A percentile compares a stretch with the other conserved stretches of the same genome.
These are phyloP conservation scores for Lepidurus arcticus DNA, from an alignment of 1,140 invertebrate species.

Conservation along the genomic window DNA sequence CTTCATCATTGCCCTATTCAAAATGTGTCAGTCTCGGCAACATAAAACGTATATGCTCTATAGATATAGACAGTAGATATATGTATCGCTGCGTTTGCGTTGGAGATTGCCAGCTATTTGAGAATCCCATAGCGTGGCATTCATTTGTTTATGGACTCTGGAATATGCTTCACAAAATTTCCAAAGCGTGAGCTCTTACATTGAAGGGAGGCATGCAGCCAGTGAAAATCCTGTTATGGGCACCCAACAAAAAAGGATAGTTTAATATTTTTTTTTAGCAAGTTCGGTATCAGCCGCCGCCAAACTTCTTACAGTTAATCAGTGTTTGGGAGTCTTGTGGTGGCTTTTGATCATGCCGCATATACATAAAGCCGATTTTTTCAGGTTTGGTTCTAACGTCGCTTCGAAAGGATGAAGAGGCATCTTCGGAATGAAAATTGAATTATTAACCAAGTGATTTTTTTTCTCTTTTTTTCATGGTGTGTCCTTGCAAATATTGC, in stretches of 20 bases:
- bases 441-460: background rate
- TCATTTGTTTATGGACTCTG: background rate
- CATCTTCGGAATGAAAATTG: background rate
- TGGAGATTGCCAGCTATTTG: too few species aligned
- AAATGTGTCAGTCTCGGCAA: background rate
- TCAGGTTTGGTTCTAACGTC: too few species aligned
- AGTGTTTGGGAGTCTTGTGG: too few species aligned
- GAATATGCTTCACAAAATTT: background rate
- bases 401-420: background rate
- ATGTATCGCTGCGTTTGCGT: too few species aligned
- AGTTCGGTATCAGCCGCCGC: too few species aligned
- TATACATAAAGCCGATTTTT: too few species aligned
- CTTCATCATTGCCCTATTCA: conserved; percentile 15
- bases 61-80: too few species aligned
- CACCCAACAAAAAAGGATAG: background rate
- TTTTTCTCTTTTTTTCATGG: background rate
- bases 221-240: too few species aligned
- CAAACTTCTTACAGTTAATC: too few species aligned
- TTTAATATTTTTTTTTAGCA: background rate
- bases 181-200: background rate
- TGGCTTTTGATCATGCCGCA: too few species aligned
- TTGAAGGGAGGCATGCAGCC: background rate
- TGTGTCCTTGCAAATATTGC: background rate
- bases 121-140: background rate
- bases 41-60: background rate